phyloP scores from a whole-genome alignment of 2,797 vertebrate genomes.

The Nannoperca australis region DNA sequence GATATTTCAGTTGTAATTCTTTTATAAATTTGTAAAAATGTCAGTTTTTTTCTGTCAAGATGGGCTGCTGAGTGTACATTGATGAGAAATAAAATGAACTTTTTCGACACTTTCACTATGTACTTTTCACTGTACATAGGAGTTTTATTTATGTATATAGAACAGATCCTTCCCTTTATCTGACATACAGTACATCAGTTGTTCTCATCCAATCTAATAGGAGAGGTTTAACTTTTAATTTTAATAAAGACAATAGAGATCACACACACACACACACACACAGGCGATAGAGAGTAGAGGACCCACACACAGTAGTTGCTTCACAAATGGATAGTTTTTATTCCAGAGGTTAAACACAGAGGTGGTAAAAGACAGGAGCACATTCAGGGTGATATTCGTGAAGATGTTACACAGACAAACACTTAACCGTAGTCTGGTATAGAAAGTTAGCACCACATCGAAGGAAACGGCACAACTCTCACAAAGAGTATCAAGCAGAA shows the following conservation, averaged over 20 bases:
- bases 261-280: not conserved
- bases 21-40: too few relatives aligned
- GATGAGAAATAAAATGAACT: too few relatives aligned
- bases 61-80: too few relatives aligned
- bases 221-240: not conserved
- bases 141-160: not conserved
- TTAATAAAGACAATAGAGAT: conserved; percentile 12
- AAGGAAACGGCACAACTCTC: conserved; percentile 63
- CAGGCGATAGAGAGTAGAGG: conserved; percentile 56
- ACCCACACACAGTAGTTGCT: conserved; percentile 64
- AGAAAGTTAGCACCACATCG: conserved; percentile 73
- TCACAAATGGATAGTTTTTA: conserved; percentile 76
- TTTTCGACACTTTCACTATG: too few relatives aligned
- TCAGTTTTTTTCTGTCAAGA: too few relatives aligned
- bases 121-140: too few relatives aligned
- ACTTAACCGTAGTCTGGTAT: conserved; percentile 47
- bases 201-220: not conserved
- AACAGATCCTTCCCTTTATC: not conserved
- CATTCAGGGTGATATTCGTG: conserved; percentile 63
- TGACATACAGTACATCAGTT: not conserved
- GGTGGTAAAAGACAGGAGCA: conserved; percentile 73
- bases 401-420: conserved; percentile 68
- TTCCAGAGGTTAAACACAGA: conserved; percentile 76
- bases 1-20: too few relatives aligned
- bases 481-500: conserved; percentile 51